Evolutionary conservation across 2,888 invertebrate genomes (phyloP).

Genomic region (Alsophila aescularia): DNA sequence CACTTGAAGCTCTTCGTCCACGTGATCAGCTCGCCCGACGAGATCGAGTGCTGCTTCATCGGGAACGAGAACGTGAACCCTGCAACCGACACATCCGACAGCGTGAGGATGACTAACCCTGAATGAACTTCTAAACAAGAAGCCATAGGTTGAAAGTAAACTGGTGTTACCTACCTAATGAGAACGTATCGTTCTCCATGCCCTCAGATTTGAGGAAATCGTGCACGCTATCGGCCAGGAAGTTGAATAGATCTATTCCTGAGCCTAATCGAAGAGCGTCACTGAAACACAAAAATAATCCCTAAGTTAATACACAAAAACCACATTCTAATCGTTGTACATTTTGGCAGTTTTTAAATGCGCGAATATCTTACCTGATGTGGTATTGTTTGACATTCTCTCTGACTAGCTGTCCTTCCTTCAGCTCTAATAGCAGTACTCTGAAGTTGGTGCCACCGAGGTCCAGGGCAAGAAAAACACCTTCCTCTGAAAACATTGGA

Average conservation of each 20-base stretch:
- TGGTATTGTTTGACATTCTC: slow-evolving; percentile 87
- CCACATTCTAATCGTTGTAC: too few species aligned
- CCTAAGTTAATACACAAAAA: not conserved
- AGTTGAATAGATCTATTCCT: slow-evolving; percentile 88
- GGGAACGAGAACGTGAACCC: slow-evolving; percentile 95
- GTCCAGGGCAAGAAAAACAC: slow-evolving; percentile 90
- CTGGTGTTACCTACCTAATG: slow-evolving; percentile 88
- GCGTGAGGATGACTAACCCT: too few species aligned
- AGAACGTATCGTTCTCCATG: slow-evolving; percentile 83
- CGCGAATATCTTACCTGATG: slow-evolving; percentile 63
- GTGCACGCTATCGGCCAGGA: slow-evolving; percentile 89
- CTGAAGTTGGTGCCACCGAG: slow-evolving; percentile 93
- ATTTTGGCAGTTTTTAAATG: too few species aligned
- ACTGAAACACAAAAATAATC: slow-evolving; percentile 49
- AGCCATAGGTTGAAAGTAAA: too few species aligned
- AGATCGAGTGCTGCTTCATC: slow-evolving; percentile 89
- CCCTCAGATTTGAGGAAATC: slow-evolving; percentile 87
- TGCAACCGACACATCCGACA: slow-evolving; percentile 48
- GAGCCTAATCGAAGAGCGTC: slow-evolving; percentile 86
- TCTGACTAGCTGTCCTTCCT: slow-evolving; percentile 79
- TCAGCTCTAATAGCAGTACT: slow-evolving; percentile 87
- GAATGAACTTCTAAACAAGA: too few species aligned
- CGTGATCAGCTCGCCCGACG: slow-evolving; percentile 89
- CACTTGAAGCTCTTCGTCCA: slow-evolving; percentile 94
- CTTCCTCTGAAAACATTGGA: slow-evolving; percentile 83